phyloP scores from a whole-genome alignment of 2,113 vertebrate genomes.

The Sphaerodactylus townsendi region DNA sequence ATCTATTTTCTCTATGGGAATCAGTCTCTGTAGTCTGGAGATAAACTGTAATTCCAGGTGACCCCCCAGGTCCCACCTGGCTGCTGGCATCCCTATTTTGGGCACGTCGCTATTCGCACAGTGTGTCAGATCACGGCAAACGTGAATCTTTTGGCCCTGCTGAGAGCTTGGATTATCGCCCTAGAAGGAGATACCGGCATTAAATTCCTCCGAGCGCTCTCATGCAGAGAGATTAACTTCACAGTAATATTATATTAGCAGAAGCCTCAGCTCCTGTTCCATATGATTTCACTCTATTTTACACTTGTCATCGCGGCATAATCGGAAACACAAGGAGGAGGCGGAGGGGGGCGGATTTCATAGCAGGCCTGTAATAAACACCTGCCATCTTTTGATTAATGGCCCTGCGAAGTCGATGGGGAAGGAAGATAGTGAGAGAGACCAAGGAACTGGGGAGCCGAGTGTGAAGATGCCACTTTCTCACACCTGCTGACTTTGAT shows the following conservation, averaged over 20 bases:
- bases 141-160: neutral
- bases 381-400: constrained; percentile 33
- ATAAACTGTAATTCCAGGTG: no score
- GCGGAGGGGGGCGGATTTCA: neutral
- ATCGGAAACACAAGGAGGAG: neutral
- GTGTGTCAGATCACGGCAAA: neutral
- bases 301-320: constrained; percentile 18
- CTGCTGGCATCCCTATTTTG: no score
- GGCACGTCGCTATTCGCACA: neutral
- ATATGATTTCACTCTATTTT: constrained; percentile 21
- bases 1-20: no score
- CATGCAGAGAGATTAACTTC: constrained; percentile 3
- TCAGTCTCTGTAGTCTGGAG: no score
- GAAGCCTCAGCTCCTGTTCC: neutral
- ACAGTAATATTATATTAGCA: constrained; percentile 11
- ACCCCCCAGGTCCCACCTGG: no score
- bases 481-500: constrained; percentile 5
- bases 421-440: constrained; percentile 1
- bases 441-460: neutral
- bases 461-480: neutral
- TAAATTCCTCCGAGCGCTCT: neutral
- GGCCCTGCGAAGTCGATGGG: neutral
- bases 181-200: neutral
- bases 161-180: neutral
- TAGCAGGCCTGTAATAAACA: constrained; percentile 23